Percentiles rank a stretch among this genome's conserved stretches.
Evolutionary conservation across 2,113 vertebrate genomes (phyloP).

Genomic region (Euleptes europaea): DNA sequence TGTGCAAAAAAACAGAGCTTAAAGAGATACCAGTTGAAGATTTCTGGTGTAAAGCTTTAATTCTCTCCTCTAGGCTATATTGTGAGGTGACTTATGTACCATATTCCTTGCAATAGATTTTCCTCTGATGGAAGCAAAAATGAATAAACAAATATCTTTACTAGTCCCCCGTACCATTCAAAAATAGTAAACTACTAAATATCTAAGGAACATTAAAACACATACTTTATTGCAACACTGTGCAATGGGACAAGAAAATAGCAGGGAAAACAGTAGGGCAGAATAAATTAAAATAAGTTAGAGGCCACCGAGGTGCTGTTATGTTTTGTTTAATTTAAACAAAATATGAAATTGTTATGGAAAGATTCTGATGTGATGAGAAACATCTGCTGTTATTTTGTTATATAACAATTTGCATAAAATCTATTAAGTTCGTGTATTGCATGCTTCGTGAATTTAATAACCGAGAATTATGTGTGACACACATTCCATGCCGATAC

Average conservation of each 20-base stretch:
- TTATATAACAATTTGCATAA: conserved; percentile 82
- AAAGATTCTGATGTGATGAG: conserved; percentile 69
- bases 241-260: conserved; percentile 29
- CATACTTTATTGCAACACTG: conserved; percentile 44
- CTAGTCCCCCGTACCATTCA: conserved; percentile 6
- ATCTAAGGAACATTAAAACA: conserved; percentile 34
- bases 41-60: conserved; percentile 29
- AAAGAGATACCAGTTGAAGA: conserved; percentile 46
- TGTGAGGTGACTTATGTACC: conserved; percentile 34
- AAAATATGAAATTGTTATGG: conserved; percentile 66
- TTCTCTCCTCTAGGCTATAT: conserved; percentile 40
- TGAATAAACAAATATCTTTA: conserved; percentile 29
- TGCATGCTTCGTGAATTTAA: conserved; percentile 76
- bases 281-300: conserved; percentile 64
- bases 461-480: conserved; percentile 74
- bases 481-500: conserved; percentile 65
- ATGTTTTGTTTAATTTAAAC: conserved; percentile 72
- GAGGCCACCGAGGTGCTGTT: conserved; percentile 51
- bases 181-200: conserved; percentile 51
- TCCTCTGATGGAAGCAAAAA: conserved; percentile 32
- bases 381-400: conserved; percentile 79
- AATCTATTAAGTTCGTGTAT: conserved; percentile 77
- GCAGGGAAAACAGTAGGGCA: conserved; percentile 26
- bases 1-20: conserved; percentile 13
- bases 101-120: conserved; percentile 39